These are phyloP conservation scores for Tribolium castaneum DNA, from an alignment of 1,140 invertebrate genomes.

Conservation along the genomic window DNA sequence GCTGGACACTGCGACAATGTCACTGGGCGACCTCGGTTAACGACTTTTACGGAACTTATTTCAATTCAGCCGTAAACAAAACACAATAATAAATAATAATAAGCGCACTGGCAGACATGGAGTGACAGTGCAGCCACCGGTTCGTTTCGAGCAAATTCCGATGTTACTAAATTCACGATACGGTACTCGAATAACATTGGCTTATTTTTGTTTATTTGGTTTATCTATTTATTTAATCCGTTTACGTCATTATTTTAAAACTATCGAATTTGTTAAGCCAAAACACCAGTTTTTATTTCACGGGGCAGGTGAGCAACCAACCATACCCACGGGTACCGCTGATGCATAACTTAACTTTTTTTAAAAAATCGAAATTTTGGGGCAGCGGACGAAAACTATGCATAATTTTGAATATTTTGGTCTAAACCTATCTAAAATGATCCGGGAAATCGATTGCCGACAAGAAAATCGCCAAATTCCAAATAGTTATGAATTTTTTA, in stretches of 20 bases:
- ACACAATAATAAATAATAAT: background rate
- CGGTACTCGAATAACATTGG: background rate
- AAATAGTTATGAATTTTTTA: too few relatives aligned
- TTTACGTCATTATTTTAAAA: background rate
- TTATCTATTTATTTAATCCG: background rate
- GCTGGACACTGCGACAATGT: background rate
- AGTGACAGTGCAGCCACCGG: background rate
- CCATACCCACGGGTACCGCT: too few relatives aligned
- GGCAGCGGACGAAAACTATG: too few relatives aligned
- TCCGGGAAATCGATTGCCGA: too few relatives aligned
- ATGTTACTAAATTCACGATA: background rate
- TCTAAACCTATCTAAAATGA: too few relatives aligned
- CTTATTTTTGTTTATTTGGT: background rate
- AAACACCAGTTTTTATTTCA: background rate
- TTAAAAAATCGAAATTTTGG: too few relatives aligned
- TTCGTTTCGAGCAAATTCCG: background rate
- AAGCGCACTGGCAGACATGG: background rate
- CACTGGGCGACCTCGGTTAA: background rate
- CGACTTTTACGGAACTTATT: background rate
- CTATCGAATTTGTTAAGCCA: background rate
- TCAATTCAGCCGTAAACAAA: background rate
- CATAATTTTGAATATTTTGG: too few relatives aligned
- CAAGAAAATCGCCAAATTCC: too few relatives aligned
- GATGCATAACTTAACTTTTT: too few relatives aligned
- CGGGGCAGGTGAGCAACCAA: background rate